These are phyloP conservation scores for Subacronicta megacephala DNA, from an alignment of 2,888 invertebrate genomes.

Conservation along the genomic window DNA sequence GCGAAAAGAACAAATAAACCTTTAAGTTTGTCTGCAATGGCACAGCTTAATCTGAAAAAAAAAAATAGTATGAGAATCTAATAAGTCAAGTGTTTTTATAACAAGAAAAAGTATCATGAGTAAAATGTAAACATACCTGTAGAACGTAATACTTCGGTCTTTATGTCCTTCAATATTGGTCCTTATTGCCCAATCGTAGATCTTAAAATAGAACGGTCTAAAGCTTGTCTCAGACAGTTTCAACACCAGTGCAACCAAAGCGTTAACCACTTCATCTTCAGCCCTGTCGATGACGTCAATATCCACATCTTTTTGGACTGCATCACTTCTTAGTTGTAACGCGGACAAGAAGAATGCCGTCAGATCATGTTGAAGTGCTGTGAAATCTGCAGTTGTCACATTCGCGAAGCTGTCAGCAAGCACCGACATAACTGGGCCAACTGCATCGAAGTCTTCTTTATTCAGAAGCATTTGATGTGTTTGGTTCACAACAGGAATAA, in stretches of 20 bases:
- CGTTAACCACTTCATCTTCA: slow-evolving; percentile 93
- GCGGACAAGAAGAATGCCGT: slow-evolving; percentile 93
- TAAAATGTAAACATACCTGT: slow-evolving; percentile 88
- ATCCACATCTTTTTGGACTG: slow-evolving; percentile 73
- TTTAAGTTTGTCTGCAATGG: slow-evolving; percentile 94
- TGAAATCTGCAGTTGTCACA: slow-evolving; percentile 91
- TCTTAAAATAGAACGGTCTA: slow-evolving; percentile 95
- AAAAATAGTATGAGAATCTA: neutral
- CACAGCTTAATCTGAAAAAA: slow-evolving; percentile 91
- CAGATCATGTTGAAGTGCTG: slow-evolving; percentile 91
- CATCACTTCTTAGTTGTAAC: slow-evolving; percentile 91
- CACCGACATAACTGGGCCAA: slow-evolving; percentile 93
- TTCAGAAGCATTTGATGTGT: slow-evolving; percentile 91
- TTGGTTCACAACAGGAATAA: slow-evolving; percentile 93
- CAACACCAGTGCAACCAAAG: slow-evolving; percentile 94
- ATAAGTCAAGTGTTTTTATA: too few relatives aligned
- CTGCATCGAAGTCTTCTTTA: slow-evolving; percentile 90
- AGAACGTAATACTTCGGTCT: slow-evolving; percentile 94
- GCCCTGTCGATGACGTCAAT: slow-evolving; percentile 86
- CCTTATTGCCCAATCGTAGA: slow-evolving; percentile 96
- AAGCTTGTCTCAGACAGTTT: slow-evolving; percentile 97
- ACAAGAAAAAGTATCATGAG: slow-evolving; percentile 8
- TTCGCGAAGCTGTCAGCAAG: slow-evolving; percentile 92
- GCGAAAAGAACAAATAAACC: slow-evolving; percentile 97
- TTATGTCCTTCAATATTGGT: slow-evolving; percentile 89